A percentile compares a stretch with the other conserved stretches of the same genome.
Evolutionary conservation across 2,797 vertebrate genomes (phyloP).

Genomic region (Selene dorsalis): DNA sequence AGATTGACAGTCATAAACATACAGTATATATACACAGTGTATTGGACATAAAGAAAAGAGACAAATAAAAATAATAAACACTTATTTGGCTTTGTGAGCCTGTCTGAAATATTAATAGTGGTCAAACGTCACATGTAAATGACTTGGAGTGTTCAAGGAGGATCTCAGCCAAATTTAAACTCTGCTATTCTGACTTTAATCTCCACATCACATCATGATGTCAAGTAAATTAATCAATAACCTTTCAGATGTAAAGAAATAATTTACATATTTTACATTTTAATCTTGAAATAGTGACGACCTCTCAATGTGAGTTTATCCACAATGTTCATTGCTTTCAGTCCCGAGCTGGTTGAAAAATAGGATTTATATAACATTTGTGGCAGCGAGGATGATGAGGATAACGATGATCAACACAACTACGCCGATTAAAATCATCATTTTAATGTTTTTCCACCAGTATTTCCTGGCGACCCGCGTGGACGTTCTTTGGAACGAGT

Average conservation of each 20-base stretch:
- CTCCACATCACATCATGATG: background rate
- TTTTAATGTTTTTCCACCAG: conserved; percentile 88
- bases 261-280: conserved; percentile 21
- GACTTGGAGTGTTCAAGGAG: conserved; percentile 66
- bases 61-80: conserved; percentile 68
- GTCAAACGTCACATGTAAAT: background rate
- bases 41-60: conserved; percentile 60
- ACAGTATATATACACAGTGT: conserved; percentile 53
- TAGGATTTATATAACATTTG: conserved; percentile 70
- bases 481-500: conserved; percentile 85
- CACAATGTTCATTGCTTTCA: background rate
- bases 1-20: conserved; percentile 60
- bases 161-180: conserved; percentile 36
- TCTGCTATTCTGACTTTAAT: background rate
- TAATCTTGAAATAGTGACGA: conserved; percentile 2
- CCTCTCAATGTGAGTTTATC: background rate
- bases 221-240: background rate
- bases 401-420: conserved; percentile 80
- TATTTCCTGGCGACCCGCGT: conserved; percentile 84
- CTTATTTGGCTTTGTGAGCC: conserved; percentile 55
- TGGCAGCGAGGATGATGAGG: conserved; percentile 87
- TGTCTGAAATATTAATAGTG: conserved; percentile 35
- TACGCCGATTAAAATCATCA: conserved; percentile 85
- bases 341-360: background rate
- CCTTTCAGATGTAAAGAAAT: background rate